These are phyloP conservation scores for Melanogrammus aeglefinus DNA, from an alignment of 2,797 vertebrate genomes.

Conservation along the genomic window DNA sequence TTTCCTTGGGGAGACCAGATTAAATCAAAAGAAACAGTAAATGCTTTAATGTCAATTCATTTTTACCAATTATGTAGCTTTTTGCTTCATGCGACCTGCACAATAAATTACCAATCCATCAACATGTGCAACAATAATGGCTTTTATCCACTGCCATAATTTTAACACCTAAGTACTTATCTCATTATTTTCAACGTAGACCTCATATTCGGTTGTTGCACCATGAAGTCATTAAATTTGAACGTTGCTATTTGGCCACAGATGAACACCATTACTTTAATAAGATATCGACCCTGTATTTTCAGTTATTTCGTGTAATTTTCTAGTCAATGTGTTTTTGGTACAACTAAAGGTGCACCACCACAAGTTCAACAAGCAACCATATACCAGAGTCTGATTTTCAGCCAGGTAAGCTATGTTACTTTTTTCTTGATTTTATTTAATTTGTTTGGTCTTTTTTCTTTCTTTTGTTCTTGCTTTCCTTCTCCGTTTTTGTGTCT, in stretches of 20 bases:
- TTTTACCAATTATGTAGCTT: not conserved
- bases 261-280: not conserved
- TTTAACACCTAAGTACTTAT: not conserved
- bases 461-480: not conserved
- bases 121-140: not conserved
- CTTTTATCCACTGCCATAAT: conserved; percentile 23
- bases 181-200: not conserved
- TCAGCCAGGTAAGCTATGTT: conserved; percentile 66
- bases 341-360: conserved; percentile 64
- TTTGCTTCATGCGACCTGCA: not conserved
- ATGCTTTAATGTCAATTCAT: not conserved
- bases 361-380: conserved; percentile 57
- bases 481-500: not conserved
- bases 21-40: not conserved
- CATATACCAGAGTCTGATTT: conserved; percentile 62
- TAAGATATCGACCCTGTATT: not conserved
- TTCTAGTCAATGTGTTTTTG: not conserved
- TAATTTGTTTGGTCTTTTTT: conserved; percentile 12
- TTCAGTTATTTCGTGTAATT: not conserved
- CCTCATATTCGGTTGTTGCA: not conserved
- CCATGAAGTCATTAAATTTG: not conserved
- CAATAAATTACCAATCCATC: not conserved
- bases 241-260: not conserved
- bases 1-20: conserved; percentile 2
- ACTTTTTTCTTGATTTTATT: not conserved